Evolutionary conservation across 2,888 invertebrate genomes (phyloP), one percentile per base, ranked within the genome.

Genomic region (Volucella inflata): DNA sequence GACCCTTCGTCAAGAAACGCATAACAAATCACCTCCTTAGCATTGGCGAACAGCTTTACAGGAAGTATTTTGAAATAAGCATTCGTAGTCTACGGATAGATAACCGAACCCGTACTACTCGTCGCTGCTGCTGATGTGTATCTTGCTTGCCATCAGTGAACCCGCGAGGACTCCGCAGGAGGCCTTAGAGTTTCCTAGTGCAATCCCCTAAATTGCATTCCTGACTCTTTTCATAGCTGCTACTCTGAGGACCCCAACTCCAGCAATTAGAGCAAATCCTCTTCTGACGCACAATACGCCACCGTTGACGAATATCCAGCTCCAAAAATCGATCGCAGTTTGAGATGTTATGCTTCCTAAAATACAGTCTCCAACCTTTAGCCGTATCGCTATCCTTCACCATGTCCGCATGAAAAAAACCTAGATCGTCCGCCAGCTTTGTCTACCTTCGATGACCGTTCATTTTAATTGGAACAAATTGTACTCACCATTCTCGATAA

Each of bases 1-100:
- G 78, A 87, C 16, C 84, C 87, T 46, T 84, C 81, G 30, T 87
- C 75, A 3, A 84, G 40, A 16, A 87, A 76, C 14, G 80, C 80
- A 12, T 50, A 84, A 17, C 46, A 59, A 11, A 4, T 40, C 0
- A 81, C n/a, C 30, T 50, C 59, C 10, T 44, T 64, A 11, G 51
- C 64, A 11, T 74, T 64, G 12, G 75, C 79, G 65, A 44, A 59
- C 16, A 79, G 59, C 16, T 46, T 75, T n/a, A 85, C 67, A 4
- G 76, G 80, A n/a, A 85, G n/a, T 40, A 84, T 74, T 53, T 70
- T 53, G 30, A 60, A 65, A 21, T 6, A 17, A 51, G n/a, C 9
- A 51, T 51, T 51, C 14, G 14, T 50, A 14, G 50, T 11, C 14
- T 16, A 17, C 10, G 17, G 50, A 50, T 50, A 17, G 4, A 50